Evolutionary conservation across 2,888 invertebrate genomes (phyloP), one percentile per base, ranked within the genome.

Genomic region (Germaria angustata): DNA sequence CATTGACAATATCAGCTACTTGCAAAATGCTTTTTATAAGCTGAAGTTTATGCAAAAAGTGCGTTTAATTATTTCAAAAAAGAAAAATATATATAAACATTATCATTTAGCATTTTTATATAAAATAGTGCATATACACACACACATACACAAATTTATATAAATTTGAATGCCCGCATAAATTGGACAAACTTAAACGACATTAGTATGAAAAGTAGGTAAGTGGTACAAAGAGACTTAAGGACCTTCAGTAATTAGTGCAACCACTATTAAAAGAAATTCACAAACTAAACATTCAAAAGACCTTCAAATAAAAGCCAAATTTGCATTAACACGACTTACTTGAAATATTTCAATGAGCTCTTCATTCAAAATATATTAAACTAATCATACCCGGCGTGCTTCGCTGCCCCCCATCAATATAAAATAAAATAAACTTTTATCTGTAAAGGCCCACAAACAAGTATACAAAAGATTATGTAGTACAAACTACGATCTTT

Each of bases 41-140:
- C 57, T 44, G 13, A 36, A 44, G 34, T 36, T 71, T 59, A 34
- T 59, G 71, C 57, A 71, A 71, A 71, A 71, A 36, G 3, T 71
- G 46, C 71, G 59, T 59, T 71, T 22, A 32, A 71, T 59, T 34
- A 22, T 46, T 44, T 15, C 2, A 51, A 20, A 32, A 20, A 63
- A 17, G 9, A 51, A 34, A 46, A 20, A 63, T 28, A 17, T 17
- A 32, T 7, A 49, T 8, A 8, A 7, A 15, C n/a, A n/a, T 49
- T 49, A 46, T 65, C 63, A 46, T 17, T n/a, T 17, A 8, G 8
- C 17, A 5, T 28, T 65, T 20, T 22, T 36, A n/a, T 13, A 41
- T 49, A 63, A 15, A 1, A 59, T 1, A 57, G 4, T 28, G 4
- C 28, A n/a, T n/a, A n/a, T n/a, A n/a, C n/a, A n/a, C n/a, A n/a